Conservation (phyloP, 2,888 invertebrate species). For the Eupithecia subumbrata region DNA sequence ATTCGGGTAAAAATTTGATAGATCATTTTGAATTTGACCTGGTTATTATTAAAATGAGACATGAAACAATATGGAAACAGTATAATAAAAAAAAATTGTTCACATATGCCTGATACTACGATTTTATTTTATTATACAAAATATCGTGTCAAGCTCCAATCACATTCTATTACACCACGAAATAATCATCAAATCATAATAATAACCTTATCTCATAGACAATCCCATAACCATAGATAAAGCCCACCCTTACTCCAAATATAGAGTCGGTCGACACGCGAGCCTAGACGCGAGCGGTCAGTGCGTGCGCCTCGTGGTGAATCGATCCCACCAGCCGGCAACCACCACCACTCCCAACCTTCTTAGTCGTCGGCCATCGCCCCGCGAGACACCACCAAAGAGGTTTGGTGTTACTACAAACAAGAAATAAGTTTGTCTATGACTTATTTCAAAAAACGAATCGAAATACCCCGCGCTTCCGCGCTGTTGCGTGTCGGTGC, state of each 20-base stretch:
- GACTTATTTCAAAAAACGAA: constrained; percentile 42
- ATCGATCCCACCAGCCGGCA: constrained; percentile 77
- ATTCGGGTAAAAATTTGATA: too few relatives aligned
- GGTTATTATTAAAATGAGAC: background rate
- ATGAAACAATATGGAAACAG: background rate
- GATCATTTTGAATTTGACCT: background rate
- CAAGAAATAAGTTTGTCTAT: constrained; percentile 48
- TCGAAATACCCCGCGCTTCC: constrained; percentile 8
- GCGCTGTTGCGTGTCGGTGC: constrained; percentile 43
- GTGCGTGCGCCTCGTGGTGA: constrained; percentile 80
- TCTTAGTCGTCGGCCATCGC: constrained; percentile 78
- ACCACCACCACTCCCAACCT: constrained; percentile 77
- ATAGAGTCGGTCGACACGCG: constrained; percentile 54
- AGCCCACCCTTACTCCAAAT: constrained; percentile 65
- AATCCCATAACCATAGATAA: constrained; percentile 46
- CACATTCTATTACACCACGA: background rate
- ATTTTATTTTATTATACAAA: background rate
- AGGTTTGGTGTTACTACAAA: constrained; percentile 25
- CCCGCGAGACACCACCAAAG: constrained; percentile 66
- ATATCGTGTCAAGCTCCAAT: constrained; percentile 9
- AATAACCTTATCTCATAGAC: constrained; percentile 35
- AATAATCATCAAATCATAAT: constrained; percentile 1
- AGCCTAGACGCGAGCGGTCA: constrained; percentile 68
- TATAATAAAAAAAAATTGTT: background rate
- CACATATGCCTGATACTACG: background rate